Base-by-base conservation (phyloP, 2,888 invertebrate genomes). In the Meta bourneti region DNA sequence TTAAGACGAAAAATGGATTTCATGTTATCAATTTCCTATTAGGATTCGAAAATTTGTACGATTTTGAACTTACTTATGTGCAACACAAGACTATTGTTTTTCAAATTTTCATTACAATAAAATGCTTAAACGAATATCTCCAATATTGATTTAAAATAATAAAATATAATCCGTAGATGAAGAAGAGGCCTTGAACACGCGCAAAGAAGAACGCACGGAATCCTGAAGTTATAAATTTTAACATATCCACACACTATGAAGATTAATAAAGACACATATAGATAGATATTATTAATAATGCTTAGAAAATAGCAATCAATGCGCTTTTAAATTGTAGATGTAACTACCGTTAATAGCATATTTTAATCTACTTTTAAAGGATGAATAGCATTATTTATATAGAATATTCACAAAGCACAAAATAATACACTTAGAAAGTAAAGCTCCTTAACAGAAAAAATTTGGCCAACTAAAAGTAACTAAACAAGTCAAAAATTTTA, bases 331-430 rank as follows among this genome's bases (percentile, higher is more conserved):
- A 61, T 61, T 82, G 61, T 74, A 75, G 16, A 70, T 49, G 48
- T 48, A 34, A n/a, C 69, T 81, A 81, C 49, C 11, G 16, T 34
- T 20, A 84, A 78, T 77, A 78, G 48, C 69, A 78, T 49, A 74
- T 77, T 74, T 78, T 70, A 78, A n/a, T 51, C 85, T 86, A 86
- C 9, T 48, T 69, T 78, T 70, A 70, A 86, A 86, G 77, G 85
- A 86, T 48, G n/a, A 20, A 48, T 69, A 78, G 70, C 52, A 34
- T 78, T 54, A 49, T 13, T 5, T 20, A 54, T 19, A 84, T 72
- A 84, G 54, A 48, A 84, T 52, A 82, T 34, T 75, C 84, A 74
- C 61, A 75, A 16, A 75, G 84, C 79, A 84, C 34, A 52, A 84
- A 84, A 20, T 52, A 16, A 83, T 74, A 74, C 71, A 72, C 70